Percentiles rank a stretch among this genome's conserved stretches.
These are phyloP conservation scores for Harpalus rufipes DNA, from an alignment of 2,888 invertebrate genomes.

Conservation along the genomic window DNA sequence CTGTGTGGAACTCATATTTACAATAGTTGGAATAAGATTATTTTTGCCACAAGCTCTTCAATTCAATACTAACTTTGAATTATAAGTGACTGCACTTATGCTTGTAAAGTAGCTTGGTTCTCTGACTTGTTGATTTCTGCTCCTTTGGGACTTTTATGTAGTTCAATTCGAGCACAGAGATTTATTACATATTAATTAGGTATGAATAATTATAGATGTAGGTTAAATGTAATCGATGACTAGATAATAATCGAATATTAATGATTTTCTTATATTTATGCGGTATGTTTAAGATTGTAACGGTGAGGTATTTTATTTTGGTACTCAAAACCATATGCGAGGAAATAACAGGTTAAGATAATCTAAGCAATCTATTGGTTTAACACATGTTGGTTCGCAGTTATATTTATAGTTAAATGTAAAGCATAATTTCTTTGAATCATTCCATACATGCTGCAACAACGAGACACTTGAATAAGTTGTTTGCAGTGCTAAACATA, in stretches of 20 bases:
- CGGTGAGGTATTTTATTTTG: slow-evolving; percentile 19
- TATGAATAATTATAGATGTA: neutral
- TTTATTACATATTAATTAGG: too few species aligned
- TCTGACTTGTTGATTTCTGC: too few species aligned
- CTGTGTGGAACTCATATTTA: too few species aligned
- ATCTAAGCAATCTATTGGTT: slow-evolving; percentile 43
- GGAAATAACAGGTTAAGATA: slow-evolving; percentile 40
- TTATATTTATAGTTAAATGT: slow-evolving; percentile 36
- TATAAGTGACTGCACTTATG: too few species aligned
- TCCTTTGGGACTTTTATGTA: too few species aligned
- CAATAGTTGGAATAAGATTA: too few species aligned
- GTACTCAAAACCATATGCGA: slow-evolving; percentile 35
- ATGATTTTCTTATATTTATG: neutral
- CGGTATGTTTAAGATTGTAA: neutral
- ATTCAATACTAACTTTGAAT: too few species aligned
- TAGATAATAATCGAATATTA: slow-evolving; percentile 8
- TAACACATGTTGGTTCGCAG: slow-evolving; percentile 34
- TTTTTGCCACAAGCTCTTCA: too few species aligned
- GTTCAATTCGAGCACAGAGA: too few species aligned
- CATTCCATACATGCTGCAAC: slow-evolving; percentile 26
- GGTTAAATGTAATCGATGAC: neutral
- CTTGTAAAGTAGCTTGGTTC: too few species aligned
- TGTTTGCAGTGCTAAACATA: slow-evolving; percentile 32
- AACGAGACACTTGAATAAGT: slow-evolving; percentile 45
- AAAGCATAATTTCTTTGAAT: slow-evolving; percentile 46